These are phyloP conservation scores for Steatornis caripensis DNA, from an alignment of 2,113 vertebrate species.

Conservation along the genomic window DNA sequence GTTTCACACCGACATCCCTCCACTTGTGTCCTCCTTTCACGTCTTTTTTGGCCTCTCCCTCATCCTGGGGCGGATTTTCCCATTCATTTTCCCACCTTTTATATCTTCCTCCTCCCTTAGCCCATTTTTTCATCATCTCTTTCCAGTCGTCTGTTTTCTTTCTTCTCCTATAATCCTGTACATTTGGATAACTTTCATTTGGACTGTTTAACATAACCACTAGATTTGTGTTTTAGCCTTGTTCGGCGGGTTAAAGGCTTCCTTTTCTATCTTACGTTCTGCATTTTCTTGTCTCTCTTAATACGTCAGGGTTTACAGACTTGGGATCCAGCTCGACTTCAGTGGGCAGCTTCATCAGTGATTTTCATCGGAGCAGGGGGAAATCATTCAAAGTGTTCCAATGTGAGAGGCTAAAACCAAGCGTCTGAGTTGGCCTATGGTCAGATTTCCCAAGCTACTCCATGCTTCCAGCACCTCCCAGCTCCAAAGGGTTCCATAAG, in stretches of 20 bases:
- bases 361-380: background rate
- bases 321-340: background rate
- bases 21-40: background rate
- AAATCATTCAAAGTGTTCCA: background rate
- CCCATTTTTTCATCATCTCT: slow-evolving; percentile 11
- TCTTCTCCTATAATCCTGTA: slow-evolving; percentile 26
- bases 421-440: background rate
- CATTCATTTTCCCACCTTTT: slow-evolving; percentile 7
- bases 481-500: background rate
- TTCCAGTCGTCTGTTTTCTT: background rate
- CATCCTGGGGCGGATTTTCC: background rate
- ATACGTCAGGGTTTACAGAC: background rate
- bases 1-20: background rate
- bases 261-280: background rate
- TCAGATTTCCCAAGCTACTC: background rate
- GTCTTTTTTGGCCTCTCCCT: background rate
- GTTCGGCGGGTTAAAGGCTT: slow-evolving; percentile 1
- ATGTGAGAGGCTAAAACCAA: background rate
- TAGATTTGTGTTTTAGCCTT: slow-evolving; percentile 48
- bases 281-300: background rate
- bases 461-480: background rate
- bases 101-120: background rate
- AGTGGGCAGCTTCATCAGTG: background rate
- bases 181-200: slow-evolving; percentile 52
- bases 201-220: slow-evolving; percentile 48